phyloP scores from a whole-genome alignment of 2,888 invertebrate species.

The Scelioninae gen. 1 region DNA sequence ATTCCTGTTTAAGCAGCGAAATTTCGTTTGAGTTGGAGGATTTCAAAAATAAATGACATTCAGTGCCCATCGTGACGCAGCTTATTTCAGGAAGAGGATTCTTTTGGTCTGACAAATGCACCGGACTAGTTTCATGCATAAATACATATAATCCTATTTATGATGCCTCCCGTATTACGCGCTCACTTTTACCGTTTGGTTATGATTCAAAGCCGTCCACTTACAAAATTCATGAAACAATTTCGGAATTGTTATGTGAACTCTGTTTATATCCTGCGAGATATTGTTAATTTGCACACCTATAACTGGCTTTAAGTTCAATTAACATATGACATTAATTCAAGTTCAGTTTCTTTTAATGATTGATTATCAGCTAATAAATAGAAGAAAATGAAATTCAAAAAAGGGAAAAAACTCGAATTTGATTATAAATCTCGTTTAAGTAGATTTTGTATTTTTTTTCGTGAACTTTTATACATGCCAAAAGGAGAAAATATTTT shows the following conservation, averaged over 20 bases:
- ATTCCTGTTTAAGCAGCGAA: slow-evolving; percentile 36
- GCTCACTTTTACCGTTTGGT: slow-evolving; percentile 34
- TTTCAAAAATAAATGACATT: slow-evolving; percentile 56
- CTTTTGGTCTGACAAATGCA: slow-evolving; percentile 50
- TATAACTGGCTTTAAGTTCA: too few species aligned
- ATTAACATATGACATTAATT: background rate
- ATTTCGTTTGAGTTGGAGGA: slow-evolving; percentile 40
- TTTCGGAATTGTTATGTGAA: slow-evolving; percentile 18
- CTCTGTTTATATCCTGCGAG: slow-evolving; percentile 3
- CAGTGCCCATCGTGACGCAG: slow-evolving; percentile 43
- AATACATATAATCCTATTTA: slow-evolving; percentile 54
- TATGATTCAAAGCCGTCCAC: slow-evolving; percentile 26
- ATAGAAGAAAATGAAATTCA: too few species aligned
- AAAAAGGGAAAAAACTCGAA: too few species aligned
- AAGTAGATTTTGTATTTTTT: too few species aligned
- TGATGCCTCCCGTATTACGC: slow-evolving; percentile 24
- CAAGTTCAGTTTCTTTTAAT: background rate
- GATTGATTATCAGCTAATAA: background rate
- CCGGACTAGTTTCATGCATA: slow-evolving; percentile 43
- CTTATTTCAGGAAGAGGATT: slow-evolving; percentile 48
- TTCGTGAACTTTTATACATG: too few species aligned
- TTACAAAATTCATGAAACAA: slow-evolving; percentile 43
- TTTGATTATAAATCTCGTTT: too few species aligned
- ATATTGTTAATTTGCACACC: too few species aligned
- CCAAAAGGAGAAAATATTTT: too few species aligned